A percentile compares a stretch with the other conserved stretches of the same genome.
phyloP scores from a whole-genome alignment of 2,888 invertebrate genomes.

The Pristionchus mayeri region DNA sequence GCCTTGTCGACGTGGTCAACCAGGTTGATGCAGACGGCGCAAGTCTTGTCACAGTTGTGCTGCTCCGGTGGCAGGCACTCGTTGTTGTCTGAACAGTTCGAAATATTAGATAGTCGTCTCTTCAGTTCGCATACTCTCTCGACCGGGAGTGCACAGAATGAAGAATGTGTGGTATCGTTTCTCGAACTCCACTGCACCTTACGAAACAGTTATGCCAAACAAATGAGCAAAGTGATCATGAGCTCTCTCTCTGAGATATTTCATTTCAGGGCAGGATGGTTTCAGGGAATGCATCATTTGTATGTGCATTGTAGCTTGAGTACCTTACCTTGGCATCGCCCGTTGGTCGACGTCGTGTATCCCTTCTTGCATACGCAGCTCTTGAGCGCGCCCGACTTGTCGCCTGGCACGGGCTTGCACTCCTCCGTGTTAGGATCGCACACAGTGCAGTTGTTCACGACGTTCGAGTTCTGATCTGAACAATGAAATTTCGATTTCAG shows the following conservation, averaged over 20 bases:
- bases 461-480: slow-evolving; percentile 21
- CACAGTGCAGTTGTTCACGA: slow-evolving; percentile 49
- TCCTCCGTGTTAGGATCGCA: slow-evolving; percentile 36
- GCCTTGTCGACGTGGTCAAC: slow-evolving; percentile 31
- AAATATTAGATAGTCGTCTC: too few species aligned
- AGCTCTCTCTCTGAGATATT: too few species aligned
- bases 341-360: slow-evolving; percentile 11
- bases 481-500: too few species aligned
- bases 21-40: slow-evolving; percentile 43
- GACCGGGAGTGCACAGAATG: too few species aligned
- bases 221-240: too few species aligned
- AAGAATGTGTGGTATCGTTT: too few species aligned
- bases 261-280: too few species aligned
- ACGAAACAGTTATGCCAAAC: too few species aligned
- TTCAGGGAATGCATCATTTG: too few species aligned
- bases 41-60: slow-evolving; percentile 32
- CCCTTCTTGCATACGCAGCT: slow-evolving; percentile 42
- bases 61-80: slow-evolving; percentile 1
- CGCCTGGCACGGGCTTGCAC: slow-evolving; percentile 13
- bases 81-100: slow-evolving; percentile 27
- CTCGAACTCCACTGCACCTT: too few species aligned
- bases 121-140: too few species aligned
- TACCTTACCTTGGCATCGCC: slow-evolving; percentile 36
- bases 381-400: slow-evolving; percentile 17
- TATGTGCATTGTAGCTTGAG: not conserved